A percentile compares a stretch with the other conserved stretches of the same genome.
phyloP scores from a whole-genome alignment of 1,140 invertebrate species.

The Lasioglossum baleicum region DNA sequence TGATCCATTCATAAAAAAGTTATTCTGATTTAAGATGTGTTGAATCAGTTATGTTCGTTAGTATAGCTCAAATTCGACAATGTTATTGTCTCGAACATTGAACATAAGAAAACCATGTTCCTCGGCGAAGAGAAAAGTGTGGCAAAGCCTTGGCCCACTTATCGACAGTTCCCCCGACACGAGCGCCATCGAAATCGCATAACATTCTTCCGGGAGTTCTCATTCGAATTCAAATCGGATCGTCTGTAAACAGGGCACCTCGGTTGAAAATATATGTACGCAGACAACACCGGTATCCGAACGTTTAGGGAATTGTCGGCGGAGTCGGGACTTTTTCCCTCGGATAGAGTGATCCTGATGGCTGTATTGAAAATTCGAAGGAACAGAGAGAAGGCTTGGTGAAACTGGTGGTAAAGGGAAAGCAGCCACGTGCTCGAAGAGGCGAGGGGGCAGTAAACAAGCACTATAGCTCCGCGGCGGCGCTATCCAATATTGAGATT shows the following conservation, averaged over 20 bases:
- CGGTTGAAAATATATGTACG: background rate
- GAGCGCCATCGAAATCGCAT: background rate
- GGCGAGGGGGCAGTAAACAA: conserved; percentile 76
- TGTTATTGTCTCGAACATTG: too few relatives aligned
- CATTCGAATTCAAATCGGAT: background rate
- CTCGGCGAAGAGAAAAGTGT: too few relatives aligned
- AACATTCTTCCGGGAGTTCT: background rate
- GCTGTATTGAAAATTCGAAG: conserved; percentile 61
- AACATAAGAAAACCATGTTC: too few relatives aligned
- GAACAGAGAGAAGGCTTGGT: conserved; percentile 60
- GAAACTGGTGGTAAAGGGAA: conserved; percentile 43
- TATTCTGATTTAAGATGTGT: too few relatives aligned
- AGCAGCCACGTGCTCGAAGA: conserved; percentile 70
- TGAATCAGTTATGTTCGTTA: too few relatives aligned
- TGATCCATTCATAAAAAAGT: too few relatives aligned
- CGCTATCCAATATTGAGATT: conserved; percentile 80
- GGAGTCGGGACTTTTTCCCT: conserved; percentile 7
- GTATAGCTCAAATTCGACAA: too few relatives aligned
- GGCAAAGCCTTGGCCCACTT: too few relatives aligned
- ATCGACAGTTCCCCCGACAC: background rate
- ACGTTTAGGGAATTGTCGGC: conserved; percentile 8
- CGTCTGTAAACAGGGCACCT: background rate
- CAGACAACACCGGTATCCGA: background rate
- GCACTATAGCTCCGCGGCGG: conserved; percentile 70
- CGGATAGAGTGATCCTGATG: conserved; percentile 12